Base-by-base conservation (phyloP, 2,113 vertebrate genomes). In the Oreochromis tanganicae region DNA sequence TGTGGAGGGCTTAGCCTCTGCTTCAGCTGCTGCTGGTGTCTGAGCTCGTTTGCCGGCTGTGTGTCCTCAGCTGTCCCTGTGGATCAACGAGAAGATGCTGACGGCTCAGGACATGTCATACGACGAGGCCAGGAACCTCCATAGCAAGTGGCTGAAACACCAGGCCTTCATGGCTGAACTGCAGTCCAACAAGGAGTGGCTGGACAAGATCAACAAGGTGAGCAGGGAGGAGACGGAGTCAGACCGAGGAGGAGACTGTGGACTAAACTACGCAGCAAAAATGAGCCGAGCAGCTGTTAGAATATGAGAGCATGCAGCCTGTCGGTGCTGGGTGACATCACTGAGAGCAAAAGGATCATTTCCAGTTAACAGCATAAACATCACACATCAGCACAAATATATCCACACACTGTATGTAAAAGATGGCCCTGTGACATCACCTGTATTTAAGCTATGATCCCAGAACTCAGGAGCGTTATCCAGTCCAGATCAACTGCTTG, bases 71-170 rank as follows among this genome's bases (percentile, higher is more conserved):
- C 97, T 99, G 71, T 97, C 97, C 2, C 96, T 99, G 75, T 99
- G 99, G 99, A 98, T 99, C 96, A 99, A 98, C 73, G 99, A 99
- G 93, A 99, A 99, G 96, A 99, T 99, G 99, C 97, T 99, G 81
- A 99, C 99, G 1, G 99, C 99, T 24, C 98, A 99, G 95, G 99
- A 99, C 95, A 98, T 99, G 99, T 97, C 98, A 7, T 99, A 99
- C 0, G 99, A 99, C 2, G 99, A 99, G 96, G 99, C 99, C n/a
- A 97, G 99, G 84, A 99, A 99, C 95, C 96, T 99, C 8, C 98
- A 99, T 61, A 99, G 98, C 96, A 99, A 99, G 91, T 99, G 98
- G 98, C 95, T 98, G 79, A 99, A 99, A 63, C 98, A 99, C 89
- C 98, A 99, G 89, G 98, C 98, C 4, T 99, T 99, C 89, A 99